Base-by-base conservation (phyloP, 2,113 vertebrate genomes). In the Pholis gunnellus region DNA sequence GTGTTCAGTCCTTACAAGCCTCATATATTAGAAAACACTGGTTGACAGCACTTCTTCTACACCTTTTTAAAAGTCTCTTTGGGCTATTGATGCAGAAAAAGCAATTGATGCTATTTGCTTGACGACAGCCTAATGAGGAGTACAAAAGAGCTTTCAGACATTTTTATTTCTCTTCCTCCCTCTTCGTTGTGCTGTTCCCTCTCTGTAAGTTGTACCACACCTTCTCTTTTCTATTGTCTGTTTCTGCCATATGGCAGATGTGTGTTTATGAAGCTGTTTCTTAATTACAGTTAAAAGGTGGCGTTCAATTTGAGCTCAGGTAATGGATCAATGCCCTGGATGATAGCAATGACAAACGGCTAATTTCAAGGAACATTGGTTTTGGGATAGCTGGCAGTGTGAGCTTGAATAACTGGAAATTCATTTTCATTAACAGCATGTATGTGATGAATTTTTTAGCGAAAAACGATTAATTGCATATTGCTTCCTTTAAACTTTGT, bases 291-390 rank as follows among this genome's bases (percentile, higher is more conserved):
- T n/a, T 9, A 82, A 87, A 90, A 85, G 72, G 79, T 89, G 80
- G 40, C 25, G n/a, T 84, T 89, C 79, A 82, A 75, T 87, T 88
- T 81, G 66, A 81, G 78, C 64, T 83, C 77, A 82, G 78, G 72
- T 82, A 90, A 92, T 85, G 87, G 84, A 88, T 90, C 82, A 89
- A 76, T 82, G 84, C 88, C 20, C 59, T 54, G 73, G 40, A 67
- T 79, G 91, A 92, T 81, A 84, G 73, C 2, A 22, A 68, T 75
- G 86, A 90, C 54, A 84, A 85, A 78, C 54, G 59, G 59, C 82
- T 89, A 42, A 93, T 94, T 93, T 92, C 91, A 94, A 89, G 93
- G 89, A 74, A 92, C 91, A 85, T 76, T 91, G 86, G 80, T 66
- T 93, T 92, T 79, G 75, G 67, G 38, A 88, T 82, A 82, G 76